Evolutionary conservation across 2,797 vertebrate genomes (phyloP).

Genomic region (Gymnodraco acuticeps): DNA sequence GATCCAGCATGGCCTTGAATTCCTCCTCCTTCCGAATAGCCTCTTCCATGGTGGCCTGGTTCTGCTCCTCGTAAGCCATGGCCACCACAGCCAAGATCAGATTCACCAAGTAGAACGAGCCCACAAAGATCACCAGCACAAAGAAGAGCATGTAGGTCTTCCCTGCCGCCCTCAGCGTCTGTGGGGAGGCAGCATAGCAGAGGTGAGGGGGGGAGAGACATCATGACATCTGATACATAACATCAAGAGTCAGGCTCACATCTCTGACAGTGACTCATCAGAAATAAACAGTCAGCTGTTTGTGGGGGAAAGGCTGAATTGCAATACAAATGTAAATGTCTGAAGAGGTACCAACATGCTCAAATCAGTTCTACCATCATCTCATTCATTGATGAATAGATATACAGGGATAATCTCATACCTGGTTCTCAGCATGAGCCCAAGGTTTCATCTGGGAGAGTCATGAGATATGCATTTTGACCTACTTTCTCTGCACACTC

Average conservation of each 20-base stretch:
- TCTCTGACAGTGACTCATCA: constrained; percentile 47
- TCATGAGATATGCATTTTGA: constrained; percentile 42
- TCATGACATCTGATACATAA: constrained; percentile 31
- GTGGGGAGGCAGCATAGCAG: constrained; percentile 21
- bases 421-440: constrained; percentile 29
- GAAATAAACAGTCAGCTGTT: constrained; percentile 31
- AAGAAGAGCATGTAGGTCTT: constrained; percentile 99
- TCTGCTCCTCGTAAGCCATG: constrained; percentile 99
- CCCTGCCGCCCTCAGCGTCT: constrained; percentile 96
- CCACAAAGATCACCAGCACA: constrained; percentile 98
- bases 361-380: background rate
- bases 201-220: constrained; percentile 10
- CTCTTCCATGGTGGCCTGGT: constrained; percentile 98
- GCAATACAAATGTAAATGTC: background rate
- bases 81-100: constrained; percentile 98
- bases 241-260: constrained; percentile 16
- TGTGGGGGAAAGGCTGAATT: background rate
- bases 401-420: constrained; percentile 5
- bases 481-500: constrained; percentile 48
- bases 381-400: constrained; percentile 1
- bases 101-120: constrained; percentile 98
- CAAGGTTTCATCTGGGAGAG: constrained; percentile 44
- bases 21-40: constrained; percentile 94
- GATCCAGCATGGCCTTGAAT: constrained; percentile 97
- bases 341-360: background rate